Evolutionary conservation across 1,140 invertebrate genomes (phyloP).

Genomic region (Sinonovacula constricta): DNA sequence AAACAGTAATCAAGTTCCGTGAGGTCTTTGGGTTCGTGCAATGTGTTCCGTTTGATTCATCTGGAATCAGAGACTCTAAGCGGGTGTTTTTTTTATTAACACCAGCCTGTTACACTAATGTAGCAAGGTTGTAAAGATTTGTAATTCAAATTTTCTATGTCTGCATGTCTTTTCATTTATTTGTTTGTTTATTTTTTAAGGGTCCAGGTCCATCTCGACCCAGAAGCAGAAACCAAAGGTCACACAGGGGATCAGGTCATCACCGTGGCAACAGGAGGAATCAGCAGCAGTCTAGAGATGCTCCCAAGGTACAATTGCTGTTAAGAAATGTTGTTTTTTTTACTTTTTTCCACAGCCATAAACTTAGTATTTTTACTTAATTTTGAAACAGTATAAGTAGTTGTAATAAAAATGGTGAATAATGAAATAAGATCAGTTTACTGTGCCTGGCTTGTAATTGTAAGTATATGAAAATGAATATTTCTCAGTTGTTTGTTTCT

Average conservation of each 20-base stretch:
- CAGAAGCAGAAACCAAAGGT: conserved; percentile 22
- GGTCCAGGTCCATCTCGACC: conserved; percentile 43
- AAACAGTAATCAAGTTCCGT: no score
- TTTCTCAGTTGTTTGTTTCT: neutral
- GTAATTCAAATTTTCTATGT: no score
- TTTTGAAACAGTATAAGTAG: no score
- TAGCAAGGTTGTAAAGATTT: no score
- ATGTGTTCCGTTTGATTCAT: no score
- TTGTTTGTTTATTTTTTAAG: neutral
- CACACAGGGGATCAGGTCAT: conserved; percentile 11
- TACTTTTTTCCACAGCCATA: neutral
- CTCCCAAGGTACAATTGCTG: conserved; percentile 2
- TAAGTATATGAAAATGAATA: no score
- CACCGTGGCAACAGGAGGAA: neutral
- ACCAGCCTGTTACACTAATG: no score
- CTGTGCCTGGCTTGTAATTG: neutral
- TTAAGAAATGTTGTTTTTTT: neutral
- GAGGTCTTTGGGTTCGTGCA: no score
- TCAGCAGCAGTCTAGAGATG: neutral
- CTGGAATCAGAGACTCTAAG: no score
- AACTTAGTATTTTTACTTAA: neutral
- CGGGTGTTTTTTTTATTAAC: no score
- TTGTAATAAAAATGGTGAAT: neutral
- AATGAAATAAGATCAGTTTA: neutral
- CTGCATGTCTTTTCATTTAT: no score